Conservation (phyloP, 92 coral and sea anemone genomes). For the Zoanthus sansibaricus region DNA sequence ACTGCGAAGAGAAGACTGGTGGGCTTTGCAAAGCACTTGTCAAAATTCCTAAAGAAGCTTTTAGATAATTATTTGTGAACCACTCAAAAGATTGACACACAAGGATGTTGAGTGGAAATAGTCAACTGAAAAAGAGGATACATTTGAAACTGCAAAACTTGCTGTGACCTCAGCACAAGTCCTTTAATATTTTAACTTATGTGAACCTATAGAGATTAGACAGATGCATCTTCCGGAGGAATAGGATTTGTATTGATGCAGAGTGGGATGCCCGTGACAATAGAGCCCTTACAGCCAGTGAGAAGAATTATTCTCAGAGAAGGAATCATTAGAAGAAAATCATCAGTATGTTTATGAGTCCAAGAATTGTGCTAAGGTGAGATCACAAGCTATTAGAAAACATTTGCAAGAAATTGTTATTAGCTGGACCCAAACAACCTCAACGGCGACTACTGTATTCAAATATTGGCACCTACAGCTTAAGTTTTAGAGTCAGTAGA, state of each 20-base stretch:
- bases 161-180: too few relatives aligned
- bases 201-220: not conserved
- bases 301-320: constrained; percentile 34
- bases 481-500: constrained; percentile 57
- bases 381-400: too few relatives aligned
- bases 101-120: constrained; percentile 45
- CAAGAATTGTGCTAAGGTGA: constrained; percentile 10
- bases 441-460: not conserved
- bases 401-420: not conserved
- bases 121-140: too few relatives aligned
- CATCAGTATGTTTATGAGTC: constrained; percentile 34
- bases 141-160: too few relatives aligned
- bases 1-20: constrained; percentile 39
- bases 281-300: constrained; percentile 2
- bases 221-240: constrained; percentile 26
- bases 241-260: not conserved
- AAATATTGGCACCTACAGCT: constrained; percentile 20
- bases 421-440: not conserved
- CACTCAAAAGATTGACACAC: constrained; percentile 53
- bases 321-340: constrained; percentile 4
- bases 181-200: too few relatives aligned
- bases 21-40: constrained; percentile 47
- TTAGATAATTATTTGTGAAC: constrained; percentile 50
- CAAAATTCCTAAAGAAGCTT: constrained; percentile 29
- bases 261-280: too few relatives aligned